Evolutionary conservation across 2,113 vertebrate species (phyloP).

Genomic region (Cervus canadensis): DNA sequence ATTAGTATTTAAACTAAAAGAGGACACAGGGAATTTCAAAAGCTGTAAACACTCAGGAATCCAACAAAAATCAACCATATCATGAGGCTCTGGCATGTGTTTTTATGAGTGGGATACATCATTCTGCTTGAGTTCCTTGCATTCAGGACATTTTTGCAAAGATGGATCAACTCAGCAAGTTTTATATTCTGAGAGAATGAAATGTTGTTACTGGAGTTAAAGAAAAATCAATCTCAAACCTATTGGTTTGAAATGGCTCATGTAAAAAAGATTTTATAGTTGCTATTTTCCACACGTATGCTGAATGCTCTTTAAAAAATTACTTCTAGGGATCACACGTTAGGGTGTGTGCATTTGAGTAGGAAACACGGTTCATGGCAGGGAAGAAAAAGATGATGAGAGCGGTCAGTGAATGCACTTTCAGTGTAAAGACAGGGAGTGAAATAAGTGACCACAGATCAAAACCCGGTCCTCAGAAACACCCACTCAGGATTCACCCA

Average conservation of each 20-base stretch:
- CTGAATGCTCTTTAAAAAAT: neutral
- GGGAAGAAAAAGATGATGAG: neutral
- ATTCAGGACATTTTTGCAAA: neutral
- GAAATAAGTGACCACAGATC: neutral
- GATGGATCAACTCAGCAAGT: neutral
- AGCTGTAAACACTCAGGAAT: neutral
- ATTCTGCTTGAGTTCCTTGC: neutral
- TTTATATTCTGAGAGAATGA: conserved; percentile 11
- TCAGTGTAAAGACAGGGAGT: neutral
- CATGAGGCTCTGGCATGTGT: neutral
- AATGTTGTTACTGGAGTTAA: neutral
- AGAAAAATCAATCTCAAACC: neutral
- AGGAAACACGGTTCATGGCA: neutral
- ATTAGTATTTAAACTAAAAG: neutral
- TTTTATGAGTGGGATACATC: neutral
- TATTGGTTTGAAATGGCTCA: conserved; percentile 23
- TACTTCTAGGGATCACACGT: neutral
- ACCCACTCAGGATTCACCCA: neutral
- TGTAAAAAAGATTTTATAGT: neutral
- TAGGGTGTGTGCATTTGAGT: neutral
- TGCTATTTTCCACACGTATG: neutral
- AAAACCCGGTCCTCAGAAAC: neutral
- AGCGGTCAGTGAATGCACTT: neutral
- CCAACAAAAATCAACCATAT: neutral
- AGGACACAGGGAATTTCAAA: neutral